Evolutionary conservation across 2,888 invertebrate genomes (phyloP).

Genomic region (Drosophila mettleri): DNA sequence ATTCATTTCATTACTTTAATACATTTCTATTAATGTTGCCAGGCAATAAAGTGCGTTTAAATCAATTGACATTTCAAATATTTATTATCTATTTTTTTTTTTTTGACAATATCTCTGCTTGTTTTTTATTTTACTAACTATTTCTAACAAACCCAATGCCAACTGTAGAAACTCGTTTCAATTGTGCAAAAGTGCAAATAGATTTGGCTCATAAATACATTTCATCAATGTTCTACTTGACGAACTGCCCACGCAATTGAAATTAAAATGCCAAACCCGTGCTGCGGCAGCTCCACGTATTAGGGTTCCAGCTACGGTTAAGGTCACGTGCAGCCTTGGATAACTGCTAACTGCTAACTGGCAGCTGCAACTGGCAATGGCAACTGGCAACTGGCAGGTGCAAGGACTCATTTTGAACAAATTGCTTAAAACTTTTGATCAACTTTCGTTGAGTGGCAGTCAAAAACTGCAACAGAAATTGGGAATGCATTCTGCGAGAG

Average conservation of each 20-base stretch:
- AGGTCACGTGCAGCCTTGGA: slow-evolving; percentile 19
- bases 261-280: slow-evolving; percentile 20
- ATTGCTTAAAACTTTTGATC: slow-evolving; percentile 17
- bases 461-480: slow-evolving; percentile 2
- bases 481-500: neutral
- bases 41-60: too few relatives aligned
- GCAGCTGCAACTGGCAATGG: neutral
- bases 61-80: too few relatives aligned
- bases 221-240: neutral
- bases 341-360: slow-evolving; percentile 5
- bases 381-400: slow-evolving; percentile 11
- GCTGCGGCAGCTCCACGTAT: slow-evolving; percentile 6
- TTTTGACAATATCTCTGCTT: too few relatives aligned
- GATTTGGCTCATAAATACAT: neutral
- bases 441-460: slow-evolving; percentile 14
- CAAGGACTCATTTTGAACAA: slow-evolving; percentile 9
- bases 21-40: neutral
- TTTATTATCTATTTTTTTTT: too few relatives aligned
- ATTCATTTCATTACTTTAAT: neutral
- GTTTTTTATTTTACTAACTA: too few relatives aligned
- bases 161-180: too few relatives aligned
- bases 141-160: too few relatives aligned
- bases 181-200: too few relatives aligned
- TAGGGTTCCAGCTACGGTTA: slow-evolving; percentile 3
- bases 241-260: neutral